Percentiles rank a stretch among this genome's conserved stretches.
Conservation (phyloP, 1,140 invertebrate species). For the Metaphire vulgaris region DNA sequence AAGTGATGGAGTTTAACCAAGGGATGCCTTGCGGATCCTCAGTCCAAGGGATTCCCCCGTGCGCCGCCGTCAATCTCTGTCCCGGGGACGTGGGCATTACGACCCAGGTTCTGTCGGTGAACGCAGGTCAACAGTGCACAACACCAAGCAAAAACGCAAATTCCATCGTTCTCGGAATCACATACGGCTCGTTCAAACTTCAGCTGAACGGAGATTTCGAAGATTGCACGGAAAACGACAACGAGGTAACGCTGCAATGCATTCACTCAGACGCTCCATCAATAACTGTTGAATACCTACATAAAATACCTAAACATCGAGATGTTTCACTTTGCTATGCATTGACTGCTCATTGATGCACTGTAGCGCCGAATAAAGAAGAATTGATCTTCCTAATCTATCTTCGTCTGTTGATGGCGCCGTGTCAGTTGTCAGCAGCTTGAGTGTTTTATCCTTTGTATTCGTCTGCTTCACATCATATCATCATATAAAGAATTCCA, state of each 20-base stretch:
- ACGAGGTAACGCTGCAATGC: conserved; percentile 3
- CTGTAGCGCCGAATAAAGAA: too few species aligned
- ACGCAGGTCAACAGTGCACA: conserved; percentile 12
- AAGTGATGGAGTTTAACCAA: conserved; percentile 14
- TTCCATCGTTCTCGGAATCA: conserved; percentile 13
- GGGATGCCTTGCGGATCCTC: conserved; percentile 16
- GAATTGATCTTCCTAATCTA: too few species aligned
- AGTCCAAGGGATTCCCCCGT: not conserved
- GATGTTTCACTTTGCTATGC: too few species aligned
- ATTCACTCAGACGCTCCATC: too few species aligned
- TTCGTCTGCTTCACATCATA: too few species aligned
- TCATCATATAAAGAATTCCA: too few species aligned
- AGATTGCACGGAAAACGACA: not conserved
- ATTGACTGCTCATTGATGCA: too few species aligned
- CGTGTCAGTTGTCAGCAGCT: too few species aligned
- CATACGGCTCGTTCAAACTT: not conserved
- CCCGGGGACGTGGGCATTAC: not conserved
- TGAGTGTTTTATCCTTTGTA: too few species aligned
- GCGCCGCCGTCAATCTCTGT: conserved; percentile 13
- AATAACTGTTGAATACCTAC: too few species aligned
- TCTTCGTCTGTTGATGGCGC: too few species aligned
- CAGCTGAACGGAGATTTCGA: conserved; percentile 25
- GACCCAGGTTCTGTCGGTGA: conserved; percentile 17
- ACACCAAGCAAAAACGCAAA: conserved; percentile 14
- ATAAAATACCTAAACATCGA: too few species aligned